Percentiles rank a stretch among this genome's conserved stretches.
phyloP scores from a whole-genome alignment of 2,888 invertebrate genomes.

The Odontomyia ornata region DNA sequence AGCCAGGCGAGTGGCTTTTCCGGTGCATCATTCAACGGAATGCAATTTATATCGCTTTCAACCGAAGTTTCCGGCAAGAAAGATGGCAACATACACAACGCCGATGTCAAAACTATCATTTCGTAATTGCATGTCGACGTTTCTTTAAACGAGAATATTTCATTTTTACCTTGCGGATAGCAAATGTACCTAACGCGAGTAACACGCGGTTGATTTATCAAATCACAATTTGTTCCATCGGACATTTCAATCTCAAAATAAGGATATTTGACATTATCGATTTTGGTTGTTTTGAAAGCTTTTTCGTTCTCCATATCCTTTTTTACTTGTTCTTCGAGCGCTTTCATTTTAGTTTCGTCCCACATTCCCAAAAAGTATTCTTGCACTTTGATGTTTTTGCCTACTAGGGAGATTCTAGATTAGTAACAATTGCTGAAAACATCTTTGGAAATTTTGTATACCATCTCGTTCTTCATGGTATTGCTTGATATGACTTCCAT shows the following conservation, averaged over 20 bases:
- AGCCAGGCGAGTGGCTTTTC: conserved; percentile 78
- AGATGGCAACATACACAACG: conserved; percentile 88
- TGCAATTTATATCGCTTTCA: conserved; percentile 80
- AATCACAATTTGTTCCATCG: conserved; percentile 91
- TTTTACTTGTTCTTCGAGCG: conserved; percentile 67
- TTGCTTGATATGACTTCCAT: conserved; percentile 89
- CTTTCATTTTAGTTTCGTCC: conserved; percentile 72
- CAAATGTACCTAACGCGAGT: conserved; percentile 90
- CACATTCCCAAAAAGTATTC: conserved; percentile 87
- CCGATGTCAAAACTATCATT: conserved; percentile 84
- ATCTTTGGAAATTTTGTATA: conserved; percentile 49
- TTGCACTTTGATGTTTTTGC: conserved; percentile 82
- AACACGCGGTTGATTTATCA: conserved; percentile 83
- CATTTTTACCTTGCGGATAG: conserved; percentile 86
- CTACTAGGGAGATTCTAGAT: conserved; percentile 55
- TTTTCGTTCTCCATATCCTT: conserved; percentile 67
- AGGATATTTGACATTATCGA: conserved; percentile 89
- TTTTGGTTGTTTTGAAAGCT: conserved; percentile 73
- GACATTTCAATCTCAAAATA: conserved; percentile 87
- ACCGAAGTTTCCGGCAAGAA: conserved; percentile 82
- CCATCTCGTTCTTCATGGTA: conserved; percentile 95
- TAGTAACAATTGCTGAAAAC: neutral
- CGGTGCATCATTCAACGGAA: conserved; percentile 72
- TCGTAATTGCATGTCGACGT: conserved; percentile 95
- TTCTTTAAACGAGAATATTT: conserved; percentile 92